phyloP scores from a whole-genome alignment of 2,888 invertebrate genomes.

The Onchidella celtica region DNA sequence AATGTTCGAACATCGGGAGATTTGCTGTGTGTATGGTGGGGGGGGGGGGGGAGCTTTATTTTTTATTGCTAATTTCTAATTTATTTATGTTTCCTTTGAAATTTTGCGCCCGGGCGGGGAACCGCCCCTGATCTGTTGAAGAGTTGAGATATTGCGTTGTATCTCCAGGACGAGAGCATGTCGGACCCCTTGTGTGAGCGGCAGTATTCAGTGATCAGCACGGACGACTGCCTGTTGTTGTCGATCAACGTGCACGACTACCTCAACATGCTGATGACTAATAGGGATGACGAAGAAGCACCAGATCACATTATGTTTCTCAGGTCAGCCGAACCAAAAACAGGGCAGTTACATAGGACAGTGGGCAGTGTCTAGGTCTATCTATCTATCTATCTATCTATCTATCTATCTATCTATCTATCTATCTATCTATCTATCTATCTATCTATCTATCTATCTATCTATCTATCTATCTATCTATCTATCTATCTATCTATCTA shows the following conservation, averaged over 20 bases:
- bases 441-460: too few species aligned
- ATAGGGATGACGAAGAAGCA: constrained; percentile 27
- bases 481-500: too few species aligned
- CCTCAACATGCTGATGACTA: constrained; percentile 9
- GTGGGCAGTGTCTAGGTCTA: too few species aligned
- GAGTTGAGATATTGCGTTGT: too few species aligned
- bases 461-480: too few species aligned
- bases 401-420: constrained; percentile 28
- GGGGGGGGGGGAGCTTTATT: not conserved
- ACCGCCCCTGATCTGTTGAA: too few species aligned
- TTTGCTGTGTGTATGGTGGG: too few species aligned
- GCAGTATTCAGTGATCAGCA: constrained; percentile 27
- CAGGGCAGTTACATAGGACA: not conserved
- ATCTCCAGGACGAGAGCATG: constrained; percentile 41
- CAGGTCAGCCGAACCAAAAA: constrained; percentile 26
- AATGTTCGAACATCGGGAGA: too few species aligned
- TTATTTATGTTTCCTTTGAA: too few species aligned
- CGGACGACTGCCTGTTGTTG: constrained; percentile 14
- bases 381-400: constrained; percentile 32
- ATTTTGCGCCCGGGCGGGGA: not conserved
- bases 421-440: constrained; percentile 31
- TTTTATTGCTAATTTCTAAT: not conserved
- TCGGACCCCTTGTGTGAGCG: constrained; percentile 14
- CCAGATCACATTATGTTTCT: constrained; percentile 39
- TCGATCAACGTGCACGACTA: constrained; percentile 25